Evolutionary conservation across 2,797 vertebrate species (phyloP).

Genomic region (Pachyuromys duprasi): DNA sequence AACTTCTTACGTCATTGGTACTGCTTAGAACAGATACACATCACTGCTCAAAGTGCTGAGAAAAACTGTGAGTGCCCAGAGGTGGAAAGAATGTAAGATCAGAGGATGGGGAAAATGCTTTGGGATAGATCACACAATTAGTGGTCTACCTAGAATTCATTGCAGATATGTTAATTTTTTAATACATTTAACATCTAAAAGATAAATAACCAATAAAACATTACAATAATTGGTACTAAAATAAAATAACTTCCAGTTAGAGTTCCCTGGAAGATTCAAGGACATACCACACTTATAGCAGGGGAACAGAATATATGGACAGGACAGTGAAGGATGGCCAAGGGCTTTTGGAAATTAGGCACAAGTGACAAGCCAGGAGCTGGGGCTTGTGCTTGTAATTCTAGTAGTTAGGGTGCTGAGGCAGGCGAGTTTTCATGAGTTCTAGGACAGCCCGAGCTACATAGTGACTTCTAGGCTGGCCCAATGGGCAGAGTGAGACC

Average conservation of each 20-base stretch:
- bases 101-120: neutral
- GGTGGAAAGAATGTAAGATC: neutral
- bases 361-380: neutral
- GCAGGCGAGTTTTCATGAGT: neutral
- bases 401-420: neutral
- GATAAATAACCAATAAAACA: neutral
- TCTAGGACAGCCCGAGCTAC: neutral
- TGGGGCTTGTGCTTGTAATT: neutral
- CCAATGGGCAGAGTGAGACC: neutral
- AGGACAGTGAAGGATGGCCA: neutral
- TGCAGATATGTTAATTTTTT: neutral
- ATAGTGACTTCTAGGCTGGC: neutral
- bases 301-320: neutral
- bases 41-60: neutral
- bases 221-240: neutral
- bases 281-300: neutral
- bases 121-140: neutral
- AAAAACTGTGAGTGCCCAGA: neutral
- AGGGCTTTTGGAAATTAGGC: neutral
- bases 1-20: neutral
- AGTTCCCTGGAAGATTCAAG: neutral
- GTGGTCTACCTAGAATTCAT: neutral
- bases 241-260: slow-evolving; percentile 11
- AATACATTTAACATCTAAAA: neutral
- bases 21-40: neutral